Evolutionary conservation across 2,113 vertebrate genomes (phyloP), one percentile per base, ranked within the genome.

Genomic region (Anas platyrhynchos): DNA sequence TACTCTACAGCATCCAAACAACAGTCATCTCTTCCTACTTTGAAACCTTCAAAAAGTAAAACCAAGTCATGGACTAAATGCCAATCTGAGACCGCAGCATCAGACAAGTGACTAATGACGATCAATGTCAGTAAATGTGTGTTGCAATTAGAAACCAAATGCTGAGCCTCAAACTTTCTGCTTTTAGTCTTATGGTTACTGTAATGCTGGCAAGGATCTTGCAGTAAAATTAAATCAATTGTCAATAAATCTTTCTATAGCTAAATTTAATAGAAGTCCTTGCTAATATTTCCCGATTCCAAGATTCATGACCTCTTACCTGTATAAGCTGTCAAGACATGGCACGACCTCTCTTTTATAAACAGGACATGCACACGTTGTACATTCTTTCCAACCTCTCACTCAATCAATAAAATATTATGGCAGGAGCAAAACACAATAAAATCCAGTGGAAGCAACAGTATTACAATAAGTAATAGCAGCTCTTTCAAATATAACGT

Each of bases 1-100:
- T 81, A 62, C 58, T 38, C 0, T 0, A 41, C 73, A 17, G 75
- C 69, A 74, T 96, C 86, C 88, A 95, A 95, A 92, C 91, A 92
- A 79, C 46, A 86, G 69, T 92, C 93, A 92, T 71, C 72, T 59
- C 86, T 74, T 92, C 93, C 77, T 89, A 71, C 91, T 92, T 36
- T 8, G 3, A 88, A 96, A 91, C 74, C 77, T 92, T 87, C 43
- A 23, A 91, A 83, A 87, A 93, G 83, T 46, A 93, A 92, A 96
- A 91, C 83, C 2, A 0, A 94, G 48, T 72, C 83, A 62, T 1
- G 2, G 69, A 66, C 92, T 91, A 38, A 96, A 58, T 48, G 61
- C 69, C 90, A 90, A 73, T 75, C 66, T 75, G 77, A 87, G 88
- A 87, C 91, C 25, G 0, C 81, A 92, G 90, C 86, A 80, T 72